Conservation (phyloP, 2,113 vertebrate species). For the Pteruthius melanotis region DNA sequence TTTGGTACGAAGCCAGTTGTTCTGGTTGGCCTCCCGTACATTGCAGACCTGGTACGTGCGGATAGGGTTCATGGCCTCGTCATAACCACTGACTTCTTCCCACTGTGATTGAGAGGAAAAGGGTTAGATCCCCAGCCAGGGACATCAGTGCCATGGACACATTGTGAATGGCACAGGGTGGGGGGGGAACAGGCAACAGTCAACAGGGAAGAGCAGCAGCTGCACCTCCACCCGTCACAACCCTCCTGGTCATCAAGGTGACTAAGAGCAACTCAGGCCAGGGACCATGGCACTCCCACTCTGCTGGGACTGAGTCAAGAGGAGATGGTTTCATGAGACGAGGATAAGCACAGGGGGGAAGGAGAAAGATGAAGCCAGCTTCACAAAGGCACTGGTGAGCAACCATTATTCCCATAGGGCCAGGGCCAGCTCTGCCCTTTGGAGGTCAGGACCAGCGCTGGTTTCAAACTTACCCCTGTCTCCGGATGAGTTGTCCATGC, state of each 20-base stretch:
- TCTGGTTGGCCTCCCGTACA: conserved; percentile 87
- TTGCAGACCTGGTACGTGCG: conserved; percentile 98
- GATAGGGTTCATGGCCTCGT: conserved; percentile 95
- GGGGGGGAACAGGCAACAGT: background rate
- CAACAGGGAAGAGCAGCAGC: background rate
- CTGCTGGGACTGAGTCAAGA: rapidly evolving
- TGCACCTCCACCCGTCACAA: background rate
- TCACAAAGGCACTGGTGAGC: background rate
- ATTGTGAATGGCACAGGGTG: rapidly evolving
- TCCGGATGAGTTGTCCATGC: conserved; percentile 96
- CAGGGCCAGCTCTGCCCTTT: background rate
- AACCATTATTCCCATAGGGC: background rate
- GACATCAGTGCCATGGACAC: background rate
- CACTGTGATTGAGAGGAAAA: conserved; percentile 73
- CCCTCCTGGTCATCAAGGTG: conserved; percentile 5
- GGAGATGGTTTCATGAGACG: background rate
- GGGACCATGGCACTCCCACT: background rate
- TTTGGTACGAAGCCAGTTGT: conserved; percentile 96
- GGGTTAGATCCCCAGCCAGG: background rate
- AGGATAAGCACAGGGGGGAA: background rate
- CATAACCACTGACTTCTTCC: conserved; percentile 97
- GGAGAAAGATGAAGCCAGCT: background rate
- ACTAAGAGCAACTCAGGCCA: background rate
- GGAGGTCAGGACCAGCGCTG: background rate
- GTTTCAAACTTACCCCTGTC: conserved; percentile 85